phyloP scores from a whole-genome alignment of 2,797 vertebrate species.

The Arremon brunneinucha region DNA sequence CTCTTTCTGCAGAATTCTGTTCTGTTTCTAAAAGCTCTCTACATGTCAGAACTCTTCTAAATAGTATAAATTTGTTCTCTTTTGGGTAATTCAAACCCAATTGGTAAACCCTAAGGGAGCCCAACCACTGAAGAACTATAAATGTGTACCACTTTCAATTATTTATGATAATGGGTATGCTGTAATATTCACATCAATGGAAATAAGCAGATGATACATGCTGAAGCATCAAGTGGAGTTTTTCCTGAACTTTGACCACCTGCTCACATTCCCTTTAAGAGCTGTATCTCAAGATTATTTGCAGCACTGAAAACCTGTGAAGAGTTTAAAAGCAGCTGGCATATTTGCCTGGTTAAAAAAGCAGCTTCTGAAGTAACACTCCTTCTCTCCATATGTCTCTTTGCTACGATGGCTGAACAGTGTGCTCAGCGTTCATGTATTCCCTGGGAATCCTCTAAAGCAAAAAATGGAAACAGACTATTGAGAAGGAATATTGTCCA shows the following conservation, averaged over 20 bases:
- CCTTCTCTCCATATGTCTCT: conserved; percentile 39
- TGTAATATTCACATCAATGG: not conserved
- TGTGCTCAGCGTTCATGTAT: not conserved
- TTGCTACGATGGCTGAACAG: not conserved
- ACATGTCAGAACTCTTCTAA: not conserved
- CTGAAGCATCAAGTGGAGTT: not conserved
- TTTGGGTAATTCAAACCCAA: not conserved
- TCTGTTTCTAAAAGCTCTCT: not conserved
- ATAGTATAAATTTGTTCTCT: not conserved
- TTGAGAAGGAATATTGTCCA: not conserved
- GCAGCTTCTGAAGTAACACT: not conserved
- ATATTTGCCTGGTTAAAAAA: conserved; percentile 14
- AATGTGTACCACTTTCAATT: not conserved
- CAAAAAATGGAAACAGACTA: not conserved
- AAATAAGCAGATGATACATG: not conserved
- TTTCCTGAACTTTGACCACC: not conserved
- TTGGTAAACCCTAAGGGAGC: not conserved
- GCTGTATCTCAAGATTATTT: not conserved
- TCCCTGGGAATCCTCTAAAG: conserved; percentile 40
- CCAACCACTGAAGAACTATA: not conserved
- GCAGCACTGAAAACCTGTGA: not conserved
- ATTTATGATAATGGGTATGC: not conserved
- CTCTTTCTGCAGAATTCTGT: not conserved
- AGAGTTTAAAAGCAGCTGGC: conserved; percentile 18
- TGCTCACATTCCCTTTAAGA: not conserved